Percentiles rank a stretch among this genome's conserved stretches.
Evolutionary conservation across 2,797 vertebrate genomes (phyloP).

Genomic region (Atherinosoma microstoma): DNA sequence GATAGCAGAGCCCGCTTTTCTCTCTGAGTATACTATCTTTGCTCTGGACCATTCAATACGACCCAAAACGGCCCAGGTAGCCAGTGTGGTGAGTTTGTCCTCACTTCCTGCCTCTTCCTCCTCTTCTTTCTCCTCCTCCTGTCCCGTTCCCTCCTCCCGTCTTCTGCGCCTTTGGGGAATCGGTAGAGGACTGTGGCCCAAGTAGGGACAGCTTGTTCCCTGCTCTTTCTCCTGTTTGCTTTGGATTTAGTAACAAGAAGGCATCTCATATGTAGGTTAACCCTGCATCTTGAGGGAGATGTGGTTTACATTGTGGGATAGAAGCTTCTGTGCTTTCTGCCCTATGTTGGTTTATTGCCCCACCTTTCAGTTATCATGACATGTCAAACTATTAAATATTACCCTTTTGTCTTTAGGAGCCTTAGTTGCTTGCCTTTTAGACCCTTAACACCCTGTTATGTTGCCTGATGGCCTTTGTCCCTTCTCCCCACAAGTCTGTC

Average conservation of each 20-base stretch:
- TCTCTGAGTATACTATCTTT: slow-evolving; percentile 99
- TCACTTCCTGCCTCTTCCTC: slow-evolving; percentile 80
- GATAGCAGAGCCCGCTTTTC: slow-evolving; percentile 99
- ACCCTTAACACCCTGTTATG: slow-evolving; percentile 60
- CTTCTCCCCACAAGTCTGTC: slow-evolving; percentile 66
- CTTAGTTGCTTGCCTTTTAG: slow-evolving; percentile 71
- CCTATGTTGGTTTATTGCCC: slow-evolving; percentile 66
- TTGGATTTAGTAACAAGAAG: slow-evolving; percentile 83
- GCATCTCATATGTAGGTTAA: slow-evolving; percentile 86
- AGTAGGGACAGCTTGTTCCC: slow-evolving; percentile 83
- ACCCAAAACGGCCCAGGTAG: slow-evolving; percentile 93
- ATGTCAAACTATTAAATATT: slow-evolving; percentile 49
- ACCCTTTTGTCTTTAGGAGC: slow-evolving; percentile 47
- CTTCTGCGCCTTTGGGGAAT: slow-evolving; percentile 80
- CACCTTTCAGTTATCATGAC: slow-evolving; percentile 63
- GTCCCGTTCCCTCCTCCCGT: slow-evolving; percentile 77
- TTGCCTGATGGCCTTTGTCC: slow-evolving; percentile 62
- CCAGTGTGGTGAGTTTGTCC: slow-evolving; percentile 96
- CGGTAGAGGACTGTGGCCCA: slow-evolving; percentile 81
- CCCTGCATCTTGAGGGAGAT: slow-evolving; percentile 83
- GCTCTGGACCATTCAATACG: slow-evolving; percentile 98
- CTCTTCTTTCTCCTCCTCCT: slow-evolving; percentile 67
- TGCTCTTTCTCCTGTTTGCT: slow-evolving; percentile 77
- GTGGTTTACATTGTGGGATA: slow-evolving; percentile 70
- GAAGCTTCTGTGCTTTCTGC: slow-evolving; percentile 74